A percentile compares a stretch with the other conserved stretches of the same genome.
Conservation (phyloP, 1,140 invertebrate species). For the Battus philenor region DNA sequence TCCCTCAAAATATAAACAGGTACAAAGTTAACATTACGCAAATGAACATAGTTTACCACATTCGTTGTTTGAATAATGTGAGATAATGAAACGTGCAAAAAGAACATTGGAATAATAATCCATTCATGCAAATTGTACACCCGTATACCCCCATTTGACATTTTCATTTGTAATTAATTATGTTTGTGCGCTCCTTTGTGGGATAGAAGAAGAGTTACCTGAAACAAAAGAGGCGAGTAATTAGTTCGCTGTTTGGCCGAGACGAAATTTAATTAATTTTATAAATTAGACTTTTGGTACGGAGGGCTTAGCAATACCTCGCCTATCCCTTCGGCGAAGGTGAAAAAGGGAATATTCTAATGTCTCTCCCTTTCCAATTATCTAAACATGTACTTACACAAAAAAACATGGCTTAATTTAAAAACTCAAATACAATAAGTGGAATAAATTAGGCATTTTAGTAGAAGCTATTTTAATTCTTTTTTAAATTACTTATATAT, state of each 20-base stretch:
- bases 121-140: slow-evolving; percentile 6
- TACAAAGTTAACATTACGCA: too few species aligned
- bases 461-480: too few species aligned
- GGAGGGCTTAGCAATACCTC: background rate
- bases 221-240: slow-evolving; percentile 17
- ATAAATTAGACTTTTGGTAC: slow-evolving; percentile 8
- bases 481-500: too few species aligned
- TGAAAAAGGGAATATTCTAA: slow-evolving; percentile 3
- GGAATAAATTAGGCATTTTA: too few species aligned
- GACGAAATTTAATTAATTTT: slow-evolving; percentile 18
- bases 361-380: background rate
- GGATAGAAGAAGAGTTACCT: slow-evolving; percentile 12
- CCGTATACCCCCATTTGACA: slow-evolving; percentile 11
- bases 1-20: too few species aligned
- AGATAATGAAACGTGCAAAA: too few species aligned
- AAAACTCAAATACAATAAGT: too few species aligned
- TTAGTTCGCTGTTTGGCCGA: slow-evolving; percentile 14
- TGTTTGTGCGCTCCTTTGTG: slow-evolving; percentile 16
- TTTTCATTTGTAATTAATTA: slow-evolving; percentile 16
- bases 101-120: background rate
- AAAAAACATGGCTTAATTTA: too few species aligned
- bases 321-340: background rate
- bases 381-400: background rate
- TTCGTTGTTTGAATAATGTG: too few species aligned
- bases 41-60: too few species aligned